A percentile compares a stretch with the other conserved stretches of the same genome.
phyloP scores from a whole-genome alignment of 2,888 invertebrate species.

The Nomada fucata region DNA sequence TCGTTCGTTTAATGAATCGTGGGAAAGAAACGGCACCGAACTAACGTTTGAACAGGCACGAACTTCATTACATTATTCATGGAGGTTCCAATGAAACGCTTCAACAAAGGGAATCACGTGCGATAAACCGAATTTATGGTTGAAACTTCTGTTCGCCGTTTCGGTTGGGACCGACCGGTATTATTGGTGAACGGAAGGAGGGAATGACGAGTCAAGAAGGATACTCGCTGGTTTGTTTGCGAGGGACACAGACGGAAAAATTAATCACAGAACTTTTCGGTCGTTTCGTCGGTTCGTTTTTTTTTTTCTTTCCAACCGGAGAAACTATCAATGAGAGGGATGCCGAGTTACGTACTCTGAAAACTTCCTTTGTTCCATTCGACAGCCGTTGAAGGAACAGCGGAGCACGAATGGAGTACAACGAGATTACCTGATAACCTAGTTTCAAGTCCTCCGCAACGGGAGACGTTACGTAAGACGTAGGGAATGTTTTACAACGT shows the following conservation, averaged over 20 bases:
- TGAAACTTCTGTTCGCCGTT: slow-evolving; percentile 8
- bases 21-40: not conserved
- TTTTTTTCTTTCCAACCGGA: too few species aligned
- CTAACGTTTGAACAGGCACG: too few species aligned
- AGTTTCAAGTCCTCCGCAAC: not conserved
- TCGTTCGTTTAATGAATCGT: not conserved
- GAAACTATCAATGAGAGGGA: not conserved
- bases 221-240: slow-evolving; percentile 30
- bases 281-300: not conserved
- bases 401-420: slow-evolving; percentile 17
- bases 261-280: slow-evolving; percentile 19
- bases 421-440: slow-evolving; percentile 24
- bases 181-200: not conserved
- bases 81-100: not conserved
- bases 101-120: slow-evolving; percentile 1
- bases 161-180: not conserved
- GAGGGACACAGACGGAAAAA: slow-evolving; percentile 17
- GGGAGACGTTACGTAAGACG: not conserved
- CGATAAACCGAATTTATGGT: slow-evolving; percentile 9
- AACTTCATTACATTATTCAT: not conserved
- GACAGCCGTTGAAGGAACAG: slow-evolving; percentile 19
- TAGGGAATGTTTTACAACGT: slow-evolving; percentile 3
- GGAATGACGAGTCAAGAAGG: slow-evolving; percentile 8
- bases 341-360: not conserved
- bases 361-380: not conserved